Conservation (phyloP, 2,113 vertebrate species). For the Lagopus leucura region DNA sequence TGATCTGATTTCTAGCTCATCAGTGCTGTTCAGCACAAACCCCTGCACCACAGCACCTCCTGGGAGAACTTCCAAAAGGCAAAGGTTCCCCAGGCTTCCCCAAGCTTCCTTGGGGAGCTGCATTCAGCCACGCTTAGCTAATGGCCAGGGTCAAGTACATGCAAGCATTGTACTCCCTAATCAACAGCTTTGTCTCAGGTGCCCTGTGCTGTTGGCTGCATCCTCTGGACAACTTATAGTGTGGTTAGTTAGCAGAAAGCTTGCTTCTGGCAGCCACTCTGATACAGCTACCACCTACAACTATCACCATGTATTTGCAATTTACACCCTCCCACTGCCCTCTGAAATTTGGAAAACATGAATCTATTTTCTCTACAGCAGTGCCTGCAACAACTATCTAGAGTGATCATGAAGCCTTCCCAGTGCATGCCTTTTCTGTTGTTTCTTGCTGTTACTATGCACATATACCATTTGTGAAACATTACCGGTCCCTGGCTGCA, state of each 20-base stretch:
- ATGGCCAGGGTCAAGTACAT: not conserved
- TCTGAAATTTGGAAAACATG: not conserved
- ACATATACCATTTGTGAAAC: not conserved
- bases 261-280: not conserved
- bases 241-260: not conserved
- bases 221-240: not conserved
- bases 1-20: not conserved
- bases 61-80: not conserved
- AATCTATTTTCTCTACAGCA: not conserved
- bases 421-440: not conserved
- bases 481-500: not conserved
- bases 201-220: fast-evolving
- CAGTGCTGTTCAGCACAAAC: fast-evolving
- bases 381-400: not conserved
- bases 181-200: not conserved
- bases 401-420: not conserved
- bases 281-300: not conserved
- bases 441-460: not conserved
- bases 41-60: not conserved
- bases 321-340: not conserved
- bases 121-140: not conserved
- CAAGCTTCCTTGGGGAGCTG: not conserved
- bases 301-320: not conserved
- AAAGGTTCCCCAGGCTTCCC: not conserved
- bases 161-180: not conserved